A percentile compares a stretch with the other conserved stretches of the same genome.
Conservation (phyloP, 2,888 invertebrate genomes). For the Sinotaia quadrata region DNA sequence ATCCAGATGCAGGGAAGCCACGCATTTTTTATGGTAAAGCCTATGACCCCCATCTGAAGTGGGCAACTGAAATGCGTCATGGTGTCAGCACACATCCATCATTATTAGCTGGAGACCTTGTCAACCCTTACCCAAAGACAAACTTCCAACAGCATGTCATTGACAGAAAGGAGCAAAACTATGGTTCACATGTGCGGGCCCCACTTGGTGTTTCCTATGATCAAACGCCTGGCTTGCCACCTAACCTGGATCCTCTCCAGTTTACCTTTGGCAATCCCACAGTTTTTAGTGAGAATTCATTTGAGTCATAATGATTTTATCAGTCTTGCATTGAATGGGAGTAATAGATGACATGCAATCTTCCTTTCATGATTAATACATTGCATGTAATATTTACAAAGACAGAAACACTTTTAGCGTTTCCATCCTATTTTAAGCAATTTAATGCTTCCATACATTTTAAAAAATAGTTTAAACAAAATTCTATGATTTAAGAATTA, state of each 20-base stretch:
- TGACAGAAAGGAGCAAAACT: constrained; percentile 63
- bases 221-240: constrained; percentile 59
- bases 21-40: constrained; percentile 70
- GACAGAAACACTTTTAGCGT: background rate
- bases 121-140: constrained; percentile 66
- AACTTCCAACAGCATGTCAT: constrained; percentile 61
- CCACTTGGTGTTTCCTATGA: constrained; percentile 68
- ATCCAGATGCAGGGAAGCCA: constrained; percentile 67
- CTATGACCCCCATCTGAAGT: constrained; percentile 65
- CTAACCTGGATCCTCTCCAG: constrained; percentile 49
- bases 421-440: too few species aligned
- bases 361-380: too few species aligned
- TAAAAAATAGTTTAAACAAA: too few species aligned
- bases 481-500: too few species aligned
- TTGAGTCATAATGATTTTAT: too few species aligned
- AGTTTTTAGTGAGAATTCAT: constrained; percentile 56
- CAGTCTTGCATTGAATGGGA: too few species aligned
- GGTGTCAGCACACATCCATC: constrained; percentile 63
- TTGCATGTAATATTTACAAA: too few species aligned
- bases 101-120: constrained; percentile 58
- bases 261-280: constrained; percentile 68
- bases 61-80: constrained; percentile 69
- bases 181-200: constrained; percentile 58
- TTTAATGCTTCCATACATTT: too few species aligned
- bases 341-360: too few species aligned